Conservation (phyloP, 2,888 invertebrate species). For the Carabus problematicus region DNA sequence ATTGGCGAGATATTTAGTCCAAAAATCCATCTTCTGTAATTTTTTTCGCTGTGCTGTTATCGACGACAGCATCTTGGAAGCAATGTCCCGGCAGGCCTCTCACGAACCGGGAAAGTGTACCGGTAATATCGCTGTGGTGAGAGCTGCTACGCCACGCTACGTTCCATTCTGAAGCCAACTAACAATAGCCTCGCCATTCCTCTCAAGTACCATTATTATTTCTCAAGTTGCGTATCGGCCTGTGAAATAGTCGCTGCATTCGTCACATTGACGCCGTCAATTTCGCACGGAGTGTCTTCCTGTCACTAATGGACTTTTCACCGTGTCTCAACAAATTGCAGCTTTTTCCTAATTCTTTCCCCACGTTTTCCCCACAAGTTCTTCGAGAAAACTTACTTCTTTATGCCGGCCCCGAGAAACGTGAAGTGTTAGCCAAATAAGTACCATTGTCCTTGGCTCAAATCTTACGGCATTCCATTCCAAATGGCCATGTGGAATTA, state of each 20-base stretch:
- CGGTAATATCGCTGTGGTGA: not conserved
- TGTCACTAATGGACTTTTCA: slow-evolving; percentile 17
- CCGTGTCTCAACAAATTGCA: not conserved
- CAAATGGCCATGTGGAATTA: too few relatives aligned
- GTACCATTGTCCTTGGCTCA: too few relatives aligned
- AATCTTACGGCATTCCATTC: too few relatives aligned
- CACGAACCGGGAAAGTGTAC: not conserved
- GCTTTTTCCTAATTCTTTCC: slow-evolving; percentile 6
- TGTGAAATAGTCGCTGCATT: slow-evolving; percentile 9
- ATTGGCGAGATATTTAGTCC: too few relatives aligned
- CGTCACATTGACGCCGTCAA: too few relatives aligned
- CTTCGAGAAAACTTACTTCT: slow-evolving; percentile 2
- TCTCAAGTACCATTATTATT: slow-evolving; percentile 11
- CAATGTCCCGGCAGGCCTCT: slow-evolving; percentile 1
- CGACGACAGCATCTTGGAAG: not conserved
- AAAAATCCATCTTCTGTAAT: too few relatives aligned
- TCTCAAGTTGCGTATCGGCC: slow-evolving; percentile 17
- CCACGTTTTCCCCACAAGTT: not conserved
- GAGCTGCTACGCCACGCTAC: not conserved
- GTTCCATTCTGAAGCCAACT: not conserved
- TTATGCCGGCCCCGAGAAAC: not conserved
- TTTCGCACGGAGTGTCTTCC: slow-evolving; percentile 10
- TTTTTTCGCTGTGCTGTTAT: slow-evolving; percentile 8
- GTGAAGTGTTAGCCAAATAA: too few relatives aligned
- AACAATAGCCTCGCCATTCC: slow-evolving; percentile 1